phyloP scores from a whole-genome alignment of 2,113 vertebrate genomes.

The Ramphastos sulfuratus region DNA sequence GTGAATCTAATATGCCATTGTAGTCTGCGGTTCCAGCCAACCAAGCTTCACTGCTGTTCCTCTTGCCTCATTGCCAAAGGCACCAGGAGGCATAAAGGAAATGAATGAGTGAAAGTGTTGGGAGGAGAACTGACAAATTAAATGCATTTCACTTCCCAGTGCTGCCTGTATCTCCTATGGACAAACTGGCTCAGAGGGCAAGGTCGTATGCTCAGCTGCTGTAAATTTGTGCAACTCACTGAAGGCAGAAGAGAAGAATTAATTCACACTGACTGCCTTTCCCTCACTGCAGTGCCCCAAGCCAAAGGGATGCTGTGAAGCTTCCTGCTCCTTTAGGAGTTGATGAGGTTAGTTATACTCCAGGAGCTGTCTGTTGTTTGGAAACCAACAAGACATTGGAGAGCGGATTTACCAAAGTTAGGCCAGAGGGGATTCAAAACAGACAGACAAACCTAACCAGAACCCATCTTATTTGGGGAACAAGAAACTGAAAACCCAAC shows the following conservation, averaged over 20 bases:
- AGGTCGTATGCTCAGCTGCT: neutral
- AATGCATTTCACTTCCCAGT: neutral
- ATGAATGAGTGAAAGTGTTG: neutral
- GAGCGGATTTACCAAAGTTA: neutral
- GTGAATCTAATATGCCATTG: neutral
- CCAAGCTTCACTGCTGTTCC: neutral
- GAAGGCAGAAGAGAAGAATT: neutral
- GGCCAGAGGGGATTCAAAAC: neutral
- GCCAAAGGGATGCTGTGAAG: neutral
- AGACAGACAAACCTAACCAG: neutral
- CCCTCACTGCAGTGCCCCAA: neutral
- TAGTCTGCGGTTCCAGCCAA: neutral
- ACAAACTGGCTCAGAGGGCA: neutral
- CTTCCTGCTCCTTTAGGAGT: neutral
- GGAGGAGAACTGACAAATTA: neutral
- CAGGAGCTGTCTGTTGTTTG: neutral
- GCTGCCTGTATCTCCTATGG: neutral
- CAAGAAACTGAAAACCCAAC: neutral
- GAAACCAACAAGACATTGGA: neutral
- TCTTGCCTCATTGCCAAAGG: neutral
- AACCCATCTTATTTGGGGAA: accelerated
- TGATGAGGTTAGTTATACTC: neutral
- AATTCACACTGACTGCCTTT: neutral
- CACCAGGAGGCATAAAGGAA: neutral
- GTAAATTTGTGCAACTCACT: neutral